Evolutionary conservation across 2,113 vertebrate species (phyloP).

Genomic region (Calyptomena viridis): DNA sequence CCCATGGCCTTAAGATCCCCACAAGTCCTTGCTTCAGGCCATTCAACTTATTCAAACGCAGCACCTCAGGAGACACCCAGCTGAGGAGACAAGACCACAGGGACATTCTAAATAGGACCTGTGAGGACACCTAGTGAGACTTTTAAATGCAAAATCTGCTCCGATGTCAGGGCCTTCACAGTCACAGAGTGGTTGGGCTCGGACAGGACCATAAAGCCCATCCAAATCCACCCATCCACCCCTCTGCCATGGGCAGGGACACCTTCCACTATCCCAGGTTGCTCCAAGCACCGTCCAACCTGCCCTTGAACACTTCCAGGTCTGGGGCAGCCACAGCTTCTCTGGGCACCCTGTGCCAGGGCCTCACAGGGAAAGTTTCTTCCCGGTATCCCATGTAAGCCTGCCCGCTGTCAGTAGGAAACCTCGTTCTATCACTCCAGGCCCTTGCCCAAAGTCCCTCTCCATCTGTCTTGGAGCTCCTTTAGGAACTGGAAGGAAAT

Average conservation of each 20-base stretch:
- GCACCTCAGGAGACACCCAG: background rate
- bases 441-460: background rate
- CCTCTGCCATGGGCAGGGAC: background rate
- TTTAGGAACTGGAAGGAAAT: background rate
- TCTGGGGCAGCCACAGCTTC: background rate
- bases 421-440: background rate
- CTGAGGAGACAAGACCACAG: background rate
- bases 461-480: background rate
- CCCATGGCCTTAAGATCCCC: background rate
- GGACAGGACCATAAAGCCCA: background rate
- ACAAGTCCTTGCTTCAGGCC: background rate
- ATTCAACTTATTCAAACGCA: background rate
- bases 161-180: background rate
- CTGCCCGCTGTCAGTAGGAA: background rate
- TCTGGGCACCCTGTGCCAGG: background rate
- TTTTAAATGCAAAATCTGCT: background rate
- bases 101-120: accelerated
- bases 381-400: background rate
- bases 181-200: background rate
- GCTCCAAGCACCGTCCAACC: background rate
- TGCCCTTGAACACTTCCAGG: background rate
- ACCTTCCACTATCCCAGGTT: background rate
- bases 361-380: background rate
- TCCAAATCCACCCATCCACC: background rate
- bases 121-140: accelerated